Conservation (phyloP, 1,140 invertebrate genomes). For the Heliothis subflexa region DNA sequence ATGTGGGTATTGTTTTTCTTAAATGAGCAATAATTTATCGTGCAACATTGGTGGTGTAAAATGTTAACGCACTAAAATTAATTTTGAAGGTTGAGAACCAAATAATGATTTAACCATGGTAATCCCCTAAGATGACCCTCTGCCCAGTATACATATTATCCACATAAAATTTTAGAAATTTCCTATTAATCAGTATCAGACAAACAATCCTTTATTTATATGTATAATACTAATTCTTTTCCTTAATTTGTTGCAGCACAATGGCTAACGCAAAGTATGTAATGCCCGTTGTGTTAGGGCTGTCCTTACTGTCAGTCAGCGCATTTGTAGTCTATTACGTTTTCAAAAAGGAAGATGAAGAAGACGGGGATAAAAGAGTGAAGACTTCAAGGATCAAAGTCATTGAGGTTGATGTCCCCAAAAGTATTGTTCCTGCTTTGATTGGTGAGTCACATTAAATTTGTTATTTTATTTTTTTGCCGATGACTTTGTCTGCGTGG, state of each 20-base stretch:
- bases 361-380: slow-evolving; percentile 60
- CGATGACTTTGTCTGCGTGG: neutral
- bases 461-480: neutral
- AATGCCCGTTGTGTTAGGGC: slow-evolving; percentile 72
- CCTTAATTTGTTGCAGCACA: slow-evolving; percentile 62
- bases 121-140: too few species aligned
- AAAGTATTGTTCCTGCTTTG: slow-evolving; percentile 75
- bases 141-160: too few species aligned
- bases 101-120: too few species aligned
- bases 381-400: slow-evolving; percentile 70
- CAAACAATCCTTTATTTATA: neutral
- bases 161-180: too few species aligned
- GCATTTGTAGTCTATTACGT: slow-evolving; percentile 80
- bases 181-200: too few species aligned
- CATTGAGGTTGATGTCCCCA: slow-evolving; percentile 78
- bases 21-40: neutral
- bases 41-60: too few species aligned
- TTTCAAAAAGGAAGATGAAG: slow-evolving; percentile 77
- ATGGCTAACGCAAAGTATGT: slow-evolving; percentile 75
- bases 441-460: slow-evolving; percentile 69
- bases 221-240: neutral
- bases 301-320: slow-evolving; percentile 76
- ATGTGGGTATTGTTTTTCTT: neutral
- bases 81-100: too few species aligned
- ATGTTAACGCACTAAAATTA: neutral